Conservation (phyloP, 1,140 invertebrate genomes). For the Lanistes nyassanus region DNA sequence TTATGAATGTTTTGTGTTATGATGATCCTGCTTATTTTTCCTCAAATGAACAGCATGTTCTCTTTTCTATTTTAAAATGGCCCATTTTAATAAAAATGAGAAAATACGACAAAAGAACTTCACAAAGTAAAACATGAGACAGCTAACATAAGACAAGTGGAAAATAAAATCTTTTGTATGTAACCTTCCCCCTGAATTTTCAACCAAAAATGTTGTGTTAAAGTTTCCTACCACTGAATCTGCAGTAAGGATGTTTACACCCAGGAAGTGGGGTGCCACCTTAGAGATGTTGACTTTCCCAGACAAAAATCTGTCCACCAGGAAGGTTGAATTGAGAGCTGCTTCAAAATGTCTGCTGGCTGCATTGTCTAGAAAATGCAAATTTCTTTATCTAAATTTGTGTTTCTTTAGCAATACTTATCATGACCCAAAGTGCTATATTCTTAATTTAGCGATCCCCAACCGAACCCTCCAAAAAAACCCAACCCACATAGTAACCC, state of each 20-base stretch:
- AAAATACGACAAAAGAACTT: too few relatives aligned
- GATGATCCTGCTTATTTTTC: too few relatives aligned
- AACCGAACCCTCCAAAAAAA: too few relatives aligned
- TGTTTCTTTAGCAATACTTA: too few relatives aligned
- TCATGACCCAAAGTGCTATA: too few relatives aligned
- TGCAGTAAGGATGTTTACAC: constrained; percentile 6
- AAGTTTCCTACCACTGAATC: constrained; percentile 7
- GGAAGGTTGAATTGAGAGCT: background rate
- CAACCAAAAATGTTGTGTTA: background rate
- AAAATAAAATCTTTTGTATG: background rate
- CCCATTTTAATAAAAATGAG: too few relatives aligned
- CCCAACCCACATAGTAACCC: too few relatives aligned
- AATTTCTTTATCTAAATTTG: too few relatives aligned
- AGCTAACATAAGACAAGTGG: background rate
- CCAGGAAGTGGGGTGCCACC: constrained; percentile 19
- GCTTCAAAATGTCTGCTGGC: background rate
- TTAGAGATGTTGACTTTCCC: constrained; percentile 9
- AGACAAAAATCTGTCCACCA: constrained; percentile 1
- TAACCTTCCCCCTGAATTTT: background rate
- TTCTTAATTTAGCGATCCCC: too few relatives aligned
- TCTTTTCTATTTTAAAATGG: too few relatives aligned
- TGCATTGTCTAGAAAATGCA: background rate
- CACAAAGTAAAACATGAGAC: background rate
- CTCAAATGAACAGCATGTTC: too few relatives aligned
- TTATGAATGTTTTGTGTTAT: too few relatives aligned